phyloP scores from a whole-genome alignment of 2,888 invertebrate species.

The Pammene fasciana region DNA sequence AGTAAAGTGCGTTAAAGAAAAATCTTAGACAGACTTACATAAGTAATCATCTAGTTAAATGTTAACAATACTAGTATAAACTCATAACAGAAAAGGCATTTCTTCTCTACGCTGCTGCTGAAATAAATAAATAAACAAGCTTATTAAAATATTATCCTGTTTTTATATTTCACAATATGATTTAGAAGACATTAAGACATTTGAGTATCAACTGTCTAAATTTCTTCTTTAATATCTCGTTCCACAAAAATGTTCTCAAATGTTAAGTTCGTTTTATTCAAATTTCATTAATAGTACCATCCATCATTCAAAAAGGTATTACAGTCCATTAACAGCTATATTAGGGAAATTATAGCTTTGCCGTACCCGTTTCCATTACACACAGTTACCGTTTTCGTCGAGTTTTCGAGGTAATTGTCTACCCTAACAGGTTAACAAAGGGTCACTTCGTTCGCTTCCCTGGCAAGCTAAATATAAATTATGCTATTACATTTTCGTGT shows the following conservation, averaged over 20 bases:
- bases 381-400: constrained; percentile 7
- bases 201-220: too few relatives aligned
- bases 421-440: constrained; percentile 25
- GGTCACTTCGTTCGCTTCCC: constrained; percentile 16
- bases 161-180: too few relatives aligned
- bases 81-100: too few relatives aligned
- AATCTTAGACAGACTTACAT: neutral
- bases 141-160: too few relatives aligned
- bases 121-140: too few relatives aligned
- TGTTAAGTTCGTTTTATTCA: constrained; percentile 10
- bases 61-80: too few relatives aligned
- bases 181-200: too few relatives aligned
- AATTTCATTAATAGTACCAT: constrained; percentile 32
- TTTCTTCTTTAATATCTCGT: too few relatives aligned
- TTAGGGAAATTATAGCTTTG: constrained; percentile 30
- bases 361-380: constrained; percentile 23
- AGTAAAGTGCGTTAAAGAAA: neutral
- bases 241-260: neutral
- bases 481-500: neutral
- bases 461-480: neutral
- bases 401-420: constrained; percentile 23
- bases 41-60: neutral
- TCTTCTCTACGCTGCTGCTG: too few relatives aligned
- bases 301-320: constrained; percentile 39
- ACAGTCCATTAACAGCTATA: constrained; percentile 39